Conservation (phyloP, 2,888 invertebrate genomes). For the Eudemis profundana region DNA sequence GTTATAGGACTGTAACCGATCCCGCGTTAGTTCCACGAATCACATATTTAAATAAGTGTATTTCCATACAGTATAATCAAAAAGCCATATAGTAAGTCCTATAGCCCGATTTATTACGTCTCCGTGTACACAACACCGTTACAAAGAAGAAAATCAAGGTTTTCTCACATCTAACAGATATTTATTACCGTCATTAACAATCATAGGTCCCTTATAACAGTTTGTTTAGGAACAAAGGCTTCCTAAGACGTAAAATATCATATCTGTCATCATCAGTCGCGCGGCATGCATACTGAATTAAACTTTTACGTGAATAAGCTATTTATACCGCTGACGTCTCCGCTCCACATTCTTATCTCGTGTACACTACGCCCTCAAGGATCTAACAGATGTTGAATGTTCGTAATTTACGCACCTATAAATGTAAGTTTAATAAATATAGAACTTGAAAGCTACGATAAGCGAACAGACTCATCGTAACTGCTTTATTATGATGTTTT, state of each 20-base stretch:
- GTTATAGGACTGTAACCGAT: conserved; percentile 14
- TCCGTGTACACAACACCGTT: no score
- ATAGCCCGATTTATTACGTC: no score
- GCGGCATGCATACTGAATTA: conserved; percentile 68
- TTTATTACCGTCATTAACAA: neutral
- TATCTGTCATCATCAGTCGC: conserved; percentile 42
- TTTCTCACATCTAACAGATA: neutral
- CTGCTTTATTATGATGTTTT: conserved; percentile 28
- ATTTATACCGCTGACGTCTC: conserved; percentile 81
- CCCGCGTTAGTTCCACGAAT: conserved; percentile 4
- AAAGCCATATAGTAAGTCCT: no score
- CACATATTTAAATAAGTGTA: neutral
- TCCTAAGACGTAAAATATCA: conserved; percentile 24
- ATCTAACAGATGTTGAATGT: conserved; percentile 65
- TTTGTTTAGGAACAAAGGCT: conserved; percentile 25
- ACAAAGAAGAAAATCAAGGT: no score
- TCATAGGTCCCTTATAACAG: neutral
- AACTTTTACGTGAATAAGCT: conserved; percentile 76
- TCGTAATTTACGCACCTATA: conserved; percentile 35
- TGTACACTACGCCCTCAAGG: conserved; percentile 62
- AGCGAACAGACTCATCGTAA: conserved; percentile 26
- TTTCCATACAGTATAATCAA: neutral
- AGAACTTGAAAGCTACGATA: conserved; percentile 37
- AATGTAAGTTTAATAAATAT: conserved; percentile 38
- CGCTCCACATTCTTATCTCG: conserved; percentile 81